phyloP scores from a whole-genome alignment of 2,888 invertebrate species.

The Harpalus rubripes region DNA sequence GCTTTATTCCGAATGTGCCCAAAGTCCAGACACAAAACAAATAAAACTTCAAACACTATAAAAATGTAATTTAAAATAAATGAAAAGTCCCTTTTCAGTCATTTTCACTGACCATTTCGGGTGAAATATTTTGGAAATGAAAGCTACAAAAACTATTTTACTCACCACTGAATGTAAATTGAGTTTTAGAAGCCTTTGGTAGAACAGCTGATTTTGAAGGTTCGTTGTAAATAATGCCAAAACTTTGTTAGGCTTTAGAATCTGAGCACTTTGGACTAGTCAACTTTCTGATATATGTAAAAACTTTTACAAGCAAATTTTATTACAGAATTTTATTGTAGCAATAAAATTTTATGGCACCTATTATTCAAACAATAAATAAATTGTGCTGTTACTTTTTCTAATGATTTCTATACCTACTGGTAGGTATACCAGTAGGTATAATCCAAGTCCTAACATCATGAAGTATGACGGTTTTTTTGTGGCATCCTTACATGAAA shows the following conservation, averaged over 20 bases:
- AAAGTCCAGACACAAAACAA: constrained; percentile 33
- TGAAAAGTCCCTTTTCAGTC: neutral
- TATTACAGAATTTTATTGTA: constrained; percentile 37
- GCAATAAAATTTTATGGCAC: constrained; percentile 40
- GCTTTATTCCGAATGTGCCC: constrained; percentile 19
- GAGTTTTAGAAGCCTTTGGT: neutral
- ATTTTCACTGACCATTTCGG: neutral
- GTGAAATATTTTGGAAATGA: neutral
- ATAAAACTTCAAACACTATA: constrained; percentile 27
- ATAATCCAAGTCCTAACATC: neutral
- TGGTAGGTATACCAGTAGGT: too few relatives aligned
- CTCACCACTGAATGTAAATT: neutral
- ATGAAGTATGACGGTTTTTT: neutral
- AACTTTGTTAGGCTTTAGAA: constrained; percentile 7
- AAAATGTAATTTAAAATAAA: constrained; percentile 17
- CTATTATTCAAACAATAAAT: constrained; percentile 46
- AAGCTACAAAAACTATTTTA: neutral
- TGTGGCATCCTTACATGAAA: neutral
- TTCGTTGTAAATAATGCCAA: neutral
- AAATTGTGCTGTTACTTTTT: constrained; percentile 32
- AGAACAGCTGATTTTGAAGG: constrained; percentile 35
- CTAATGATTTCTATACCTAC: constrained; percentile 5
- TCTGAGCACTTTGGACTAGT: constrained; percentile 22
- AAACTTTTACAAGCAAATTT: constrained; percentile 31
- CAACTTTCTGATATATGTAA: constrained; percentile 22